These are phyloP conservation scores for Scophthalmus maximus DNA, from an alignment of 2,113 vertebrate genomes.

Conservation along the genomic window DNA sequence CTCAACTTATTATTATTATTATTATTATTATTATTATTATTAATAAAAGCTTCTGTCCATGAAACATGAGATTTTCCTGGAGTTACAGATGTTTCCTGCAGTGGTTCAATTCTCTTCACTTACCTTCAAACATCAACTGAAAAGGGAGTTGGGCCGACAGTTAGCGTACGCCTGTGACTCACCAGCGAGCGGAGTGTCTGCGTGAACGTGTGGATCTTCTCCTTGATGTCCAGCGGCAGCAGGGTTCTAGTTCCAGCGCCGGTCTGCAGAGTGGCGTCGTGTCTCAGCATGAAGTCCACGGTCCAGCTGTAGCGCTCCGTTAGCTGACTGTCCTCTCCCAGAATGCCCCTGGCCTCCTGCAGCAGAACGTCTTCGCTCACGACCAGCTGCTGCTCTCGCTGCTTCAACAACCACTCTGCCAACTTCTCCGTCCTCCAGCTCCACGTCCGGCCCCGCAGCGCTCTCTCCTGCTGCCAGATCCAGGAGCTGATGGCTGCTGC, in stretches of 20 bases:
- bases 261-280: constrained; percentile 15
- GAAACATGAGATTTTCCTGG: too few species aligned
- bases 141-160: too few species aligned
- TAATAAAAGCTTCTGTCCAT: too few species aligned
- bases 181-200: constrained; percentile 14
- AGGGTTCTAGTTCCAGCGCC: rapidly evolving
- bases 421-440: constrained; percentile 41
- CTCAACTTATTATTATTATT: too few species aligned
- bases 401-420: constrained; percentile 48
- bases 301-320: constrained; percentile 38
- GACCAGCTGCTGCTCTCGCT: constrained; percentile 62
- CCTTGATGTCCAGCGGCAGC: constrained; percentile 18
- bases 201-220: background rate
- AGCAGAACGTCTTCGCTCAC: constrained; percentile 46
- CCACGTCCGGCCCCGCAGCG: constrained; percentile 35
- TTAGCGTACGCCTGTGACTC: too few species aligned
- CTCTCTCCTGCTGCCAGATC: background rate
- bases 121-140: too few species aligned
- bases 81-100: too few species aligned
- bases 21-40: too few species aligned
- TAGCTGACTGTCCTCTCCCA: constrained; percentile 9
- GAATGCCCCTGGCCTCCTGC: background rate
- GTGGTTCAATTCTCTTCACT: too few species aligned
- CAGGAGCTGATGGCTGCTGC: background rate
- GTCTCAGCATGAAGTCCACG: constrained; percentile 60